phyloP scores from a whole-genome alignment of 2,888 invertebrate species.

The Gortyna flavago region DNA sequence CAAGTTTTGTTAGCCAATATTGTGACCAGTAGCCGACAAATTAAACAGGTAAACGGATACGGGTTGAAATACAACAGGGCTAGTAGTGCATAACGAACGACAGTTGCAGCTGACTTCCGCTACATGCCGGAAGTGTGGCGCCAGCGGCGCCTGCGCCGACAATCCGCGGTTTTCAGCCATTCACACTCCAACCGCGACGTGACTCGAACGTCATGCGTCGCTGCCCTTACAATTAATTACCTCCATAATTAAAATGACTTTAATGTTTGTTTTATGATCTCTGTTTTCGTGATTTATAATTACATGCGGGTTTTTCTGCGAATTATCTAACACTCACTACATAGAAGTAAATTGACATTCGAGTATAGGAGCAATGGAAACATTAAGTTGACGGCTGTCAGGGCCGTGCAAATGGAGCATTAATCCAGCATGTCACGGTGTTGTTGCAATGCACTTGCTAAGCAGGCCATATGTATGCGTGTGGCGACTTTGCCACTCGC shows the following conservation, averaged over 20 bases:
- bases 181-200: slow-evolving; percentile 76
- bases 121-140: slow-evolving; percentile 83
- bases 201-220: slow-evolving; percentile 80
- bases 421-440: slow-evolving; percentile 79
- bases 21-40: slow-evolving; percentile 73
- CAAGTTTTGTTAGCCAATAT: slow-evolving; percentile 56
- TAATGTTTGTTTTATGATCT: slow-evolving; percentile 50
- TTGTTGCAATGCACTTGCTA: slow-evolving; percentile 81
- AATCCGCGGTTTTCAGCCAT: slow-evolving; percentile 77
- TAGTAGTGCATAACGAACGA: slow-evolving; percentile 83
- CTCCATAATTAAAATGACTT: slow-evolving; percentile 58
- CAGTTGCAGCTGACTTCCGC: slow-evolving; percentile 87
- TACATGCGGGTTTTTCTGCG: slow-evolving; percentile 26
- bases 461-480: slow-evolving; percentile 83
- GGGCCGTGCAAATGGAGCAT: slow-evolving; percentile 77
- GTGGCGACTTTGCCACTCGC: slow-evolving; percentile 68
- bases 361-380: slow-evolving; percentile 60
- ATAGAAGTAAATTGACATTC: slow-evolving; percentile 64
- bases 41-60: slow-evolving; percentile 77
- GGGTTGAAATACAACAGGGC: slow-evolving; percentile 76
- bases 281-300: slow-evolving; percentile 31
- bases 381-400: slow-evolving; percentile 69
- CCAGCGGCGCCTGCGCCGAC: slow-evolving; percentile 81
- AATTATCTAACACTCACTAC: slow-evolving; percentile 13
- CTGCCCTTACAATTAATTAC: slow-evolving; percentile 72